phyloP scores from a whole-genome alignment of 2,113 vertebrate genomes.

The Lasiurus borealis region DNA sequence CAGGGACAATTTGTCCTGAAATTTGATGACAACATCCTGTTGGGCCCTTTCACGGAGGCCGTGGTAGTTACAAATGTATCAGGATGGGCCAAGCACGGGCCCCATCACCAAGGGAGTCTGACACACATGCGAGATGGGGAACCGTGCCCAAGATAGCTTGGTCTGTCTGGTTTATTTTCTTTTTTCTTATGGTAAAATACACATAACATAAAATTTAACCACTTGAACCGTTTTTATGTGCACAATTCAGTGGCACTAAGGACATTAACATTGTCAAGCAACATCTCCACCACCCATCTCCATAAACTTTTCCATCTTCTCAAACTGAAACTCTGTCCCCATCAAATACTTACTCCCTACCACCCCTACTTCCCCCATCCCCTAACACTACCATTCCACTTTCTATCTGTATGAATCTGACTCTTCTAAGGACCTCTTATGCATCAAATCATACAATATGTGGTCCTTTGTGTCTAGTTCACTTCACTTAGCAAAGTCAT shows the following conservation, averaged over 20 bases:
- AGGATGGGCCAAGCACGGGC: not conserved
- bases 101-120: not conserved
- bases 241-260: not conserved
- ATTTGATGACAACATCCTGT: not conserved
- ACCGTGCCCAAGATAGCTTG: accelerated
- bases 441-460: not conserved
- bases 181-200: not conserved
- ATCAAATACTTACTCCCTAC: not conserved
- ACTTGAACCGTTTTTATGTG: not conserved
- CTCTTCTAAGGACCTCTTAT: not conserved
- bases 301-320: not conserved
- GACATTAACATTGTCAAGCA: not conserved
- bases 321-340: not conserved
- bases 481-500: not conserved
- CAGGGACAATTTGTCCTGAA: not conserved
- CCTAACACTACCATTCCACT: not conserved
- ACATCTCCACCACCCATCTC: not conserved
- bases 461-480: not conserved
- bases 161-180: not conserved
- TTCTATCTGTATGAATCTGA: not conserved
- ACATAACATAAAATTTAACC: not conserved
- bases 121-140: accelerated
- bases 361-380: not conserved
- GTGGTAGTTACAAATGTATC: not conserved
- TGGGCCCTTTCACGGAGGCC: not conserved